Conservation (phyloP, 2,113 vertebrate genomes). For the Centropus bengalensis region DNA sequence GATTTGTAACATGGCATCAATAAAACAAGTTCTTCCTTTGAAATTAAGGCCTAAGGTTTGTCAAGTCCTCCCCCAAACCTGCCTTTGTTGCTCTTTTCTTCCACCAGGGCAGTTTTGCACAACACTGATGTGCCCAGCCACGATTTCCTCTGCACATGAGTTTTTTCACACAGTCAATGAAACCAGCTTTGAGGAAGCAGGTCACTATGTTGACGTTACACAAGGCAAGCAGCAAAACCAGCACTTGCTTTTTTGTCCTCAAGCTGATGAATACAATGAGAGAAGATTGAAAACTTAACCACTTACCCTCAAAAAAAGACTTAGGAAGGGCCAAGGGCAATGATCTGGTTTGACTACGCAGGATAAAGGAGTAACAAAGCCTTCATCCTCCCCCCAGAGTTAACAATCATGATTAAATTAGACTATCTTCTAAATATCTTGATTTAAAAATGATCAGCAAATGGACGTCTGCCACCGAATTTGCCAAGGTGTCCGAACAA, state of each 20-base stretch:
- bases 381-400: neutral
- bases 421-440: neutral
- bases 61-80: neutral
- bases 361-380: neutral
- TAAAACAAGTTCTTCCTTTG: neutral
- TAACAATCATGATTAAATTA: neutral
- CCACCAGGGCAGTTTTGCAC: neutral
- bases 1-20: neutral
- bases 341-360: neutral
- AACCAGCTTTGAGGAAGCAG: neutral
- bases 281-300: neutral
- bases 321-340: neutral
- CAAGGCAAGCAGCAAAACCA: neutral
- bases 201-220: neutral
- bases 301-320: neutral
- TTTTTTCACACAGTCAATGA: neutral
- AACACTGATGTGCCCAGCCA: neutral
- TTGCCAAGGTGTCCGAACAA: neutral
- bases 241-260: neutral
- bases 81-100: neutral
- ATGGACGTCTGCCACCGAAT: neutral
- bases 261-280: neutral
- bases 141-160: rapidly evolving
- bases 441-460: neutral
- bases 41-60: neutral